These are phyloP conservation scores for Pseudopipra pipra DNA, from an alignment of 2,113 vertebrate species.

Conservation along the genomic window DNA sequence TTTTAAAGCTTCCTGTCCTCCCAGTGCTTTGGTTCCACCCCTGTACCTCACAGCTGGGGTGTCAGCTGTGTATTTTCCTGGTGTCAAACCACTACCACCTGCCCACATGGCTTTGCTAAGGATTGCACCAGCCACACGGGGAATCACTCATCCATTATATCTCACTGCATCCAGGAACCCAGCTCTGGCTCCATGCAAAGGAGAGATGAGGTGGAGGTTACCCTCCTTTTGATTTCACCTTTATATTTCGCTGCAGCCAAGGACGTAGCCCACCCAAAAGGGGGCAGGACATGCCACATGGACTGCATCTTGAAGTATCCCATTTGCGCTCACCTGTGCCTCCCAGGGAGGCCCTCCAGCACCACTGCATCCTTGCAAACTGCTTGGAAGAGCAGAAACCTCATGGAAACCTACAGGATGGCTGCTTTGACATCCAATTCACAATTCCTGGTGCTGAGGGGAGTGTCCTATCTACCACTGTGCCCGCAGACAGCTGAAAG, in stretches of 20 bases:
- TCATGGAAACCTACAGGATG: neutral
- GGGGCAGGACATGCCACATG: neutral
- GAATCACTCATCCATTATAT: neutral
- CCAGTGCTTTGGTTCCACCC: neutral
- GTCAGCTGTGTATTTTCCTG: neutral
- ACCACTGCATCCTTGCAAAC: neutral
- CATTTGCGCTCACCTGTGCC: neutral
- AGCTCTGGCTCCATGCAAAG: neutral
- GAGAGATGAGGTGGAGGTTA: neutral
- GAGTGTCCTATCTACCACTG: neutral
- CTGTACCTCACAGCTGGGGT: neutral
- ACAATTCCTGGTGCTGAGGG: fast-evolving
- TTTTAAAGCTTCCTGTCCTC: neutral
- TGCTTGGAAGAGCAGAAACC: neutral
- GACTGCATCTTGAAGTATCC: neutral
- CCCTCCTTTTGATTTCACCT: neutral
- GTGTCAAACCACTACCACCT: neutral
- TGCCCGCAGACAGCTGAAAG: neutral
- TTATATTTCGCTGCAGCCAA: neutral
- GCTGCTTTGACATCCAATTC: neutral
- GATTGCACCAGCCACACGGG: neutral
- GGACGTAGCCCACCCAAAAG: neutral
- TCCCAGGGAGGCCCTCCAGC: neutral
- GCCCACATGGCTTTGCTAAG: neutral
- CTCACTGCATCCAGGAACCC: neutral